phyloP scores from a whole-genome alignment of 2,797 vertebrate genomes.

The Melanotaenia parkinsoni region DNA sequence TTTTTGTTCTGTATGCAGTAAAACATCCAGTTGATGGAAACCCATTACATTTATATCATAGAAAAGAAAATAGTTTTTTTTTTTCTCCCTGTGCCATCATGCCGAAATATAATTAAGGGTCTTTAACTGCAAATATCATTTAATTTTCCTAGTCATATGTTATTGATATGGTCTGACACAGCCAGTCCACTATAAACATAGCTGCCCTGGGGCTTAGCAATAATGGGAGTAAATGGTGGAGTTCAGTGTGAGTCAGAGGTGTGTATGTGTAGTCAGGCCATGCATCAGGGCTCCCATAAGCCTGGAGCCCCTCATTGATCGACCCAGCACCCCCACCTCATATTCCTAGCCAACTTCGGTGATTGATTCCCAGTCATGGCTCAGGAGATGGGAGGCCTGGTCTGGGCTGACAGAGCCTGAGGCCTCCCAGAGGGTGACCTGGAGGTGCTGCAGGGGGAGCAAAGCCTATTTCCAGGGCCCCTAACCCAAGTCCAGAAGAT shows the following conservation, averaged over 20 bases:
- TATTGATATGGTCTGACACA: constrained; percentile 55
- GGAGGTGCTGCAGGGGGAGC: constrained; percentile 45
- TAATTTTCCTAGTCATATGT: constrained; percentile 49
- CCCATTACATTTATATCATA: not conserved
- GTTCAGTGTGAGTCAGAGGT: constrained; percentile 68
- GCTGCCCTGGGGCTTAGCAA: constrained; percentile 57
- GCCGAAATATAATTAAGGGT: constrained; percentile 45
- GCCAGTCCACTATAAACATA: constrained; percentile 54
- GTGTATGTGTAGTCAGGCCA: constrained; percentile 68
- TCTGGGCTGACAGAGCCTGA: constrained; percentile 61
- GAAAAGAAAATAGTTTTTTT: not conserved
- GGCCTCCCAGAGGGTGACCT: constrained; percentile 73
- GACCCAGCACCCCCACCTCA: constrained; percentile 58
- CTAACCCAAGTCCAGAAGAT: constrained; percentile 57
- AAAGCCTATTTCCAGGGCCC: constrained; percentile 55
- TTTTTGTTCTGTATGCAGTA: not conserved
- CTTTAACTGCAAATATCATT: constrained; percentile 48
- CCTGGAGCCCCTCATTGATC: constrained; percentile 74
- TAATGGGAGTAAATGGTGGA: constrained; percentile 67
- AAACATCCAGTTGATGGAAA: constrained; percentile 12
- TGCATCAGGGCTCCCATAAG: constrained; percentile 78
- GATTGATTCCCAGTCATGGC: constrained; percentile 83
- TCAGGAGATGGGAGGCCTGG: constrained; percentile 76
- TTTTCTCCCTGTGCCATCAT: constrained; percentile 15
- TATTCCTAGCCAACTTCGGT: constrained; percentile 62